Conservation (phyloP, 2,888 invertebrate species). For the Caenorhabditis imperialis region DNA sequence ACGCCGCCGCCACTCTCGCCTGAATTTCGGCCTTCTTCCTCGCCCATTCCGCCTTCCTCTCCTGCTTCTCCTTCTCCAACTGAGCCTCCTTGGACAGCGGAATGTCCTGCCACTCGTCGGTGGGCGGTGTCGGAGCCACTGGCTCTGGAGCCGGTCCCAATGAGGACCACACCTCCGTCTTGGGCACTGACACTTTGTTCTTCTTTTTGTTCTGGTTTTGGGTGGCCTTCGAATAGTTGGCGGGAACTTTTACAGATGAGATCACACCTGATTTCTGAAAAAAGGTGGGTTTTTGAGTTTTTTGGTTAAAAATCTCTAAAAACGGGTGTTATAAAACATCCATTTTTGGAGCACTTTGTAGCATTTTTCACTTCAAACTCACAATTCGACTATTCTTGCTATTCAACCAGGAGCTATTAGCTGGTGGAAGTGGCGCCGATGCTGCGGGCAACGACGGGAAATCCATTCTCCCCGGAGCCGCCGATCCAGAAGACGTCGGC, state of each 20-base stretch:
- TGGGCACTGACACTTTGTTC: constrained; percentile 36
- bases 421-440: constrained; percentile 37
- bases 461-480: constrained; percentile 12
- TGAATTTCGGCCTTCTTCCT: constrained; percentile 47
- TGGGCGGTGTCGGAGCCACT: not conserved
- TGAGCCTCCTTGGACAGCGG: constrained; percentile 54
- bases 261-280: constrained; percentile 39
- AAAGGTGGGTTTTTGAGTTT: too few relatives aligned
- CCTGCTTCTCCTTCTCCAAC: constrained; percentile 34
- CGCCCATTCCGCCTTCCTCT: constrained; percentile 48
- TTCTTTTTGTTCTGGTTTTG: constrained; percentile 47
- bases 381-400: constrained; percentile 43
- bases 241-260: constrained; percentile 39
- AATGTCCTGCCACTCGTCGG: constrained; percentile 34
- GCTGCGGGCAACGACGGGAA: constrained; percentile 46
- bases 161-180: constrained; percentile 51
- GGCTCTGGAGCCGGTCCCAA: constrained; percentile 33
- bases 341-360: too few relatives aligned
- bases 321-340: too few relatives aligned
- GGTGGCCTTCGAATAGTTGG: constrained; percentile 35
- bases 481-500: constrained; percentile 1
- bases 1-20: constrained; percentile 41
- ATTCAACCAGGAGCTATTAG: constrained; percentile 39
- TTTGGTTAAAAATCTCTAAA: too few relatives aligned
- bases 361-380: not conserved